Base-by-base conservation (phyloP, 2,888 invertebrate species). In the Ormyrus rosae region DNA sequence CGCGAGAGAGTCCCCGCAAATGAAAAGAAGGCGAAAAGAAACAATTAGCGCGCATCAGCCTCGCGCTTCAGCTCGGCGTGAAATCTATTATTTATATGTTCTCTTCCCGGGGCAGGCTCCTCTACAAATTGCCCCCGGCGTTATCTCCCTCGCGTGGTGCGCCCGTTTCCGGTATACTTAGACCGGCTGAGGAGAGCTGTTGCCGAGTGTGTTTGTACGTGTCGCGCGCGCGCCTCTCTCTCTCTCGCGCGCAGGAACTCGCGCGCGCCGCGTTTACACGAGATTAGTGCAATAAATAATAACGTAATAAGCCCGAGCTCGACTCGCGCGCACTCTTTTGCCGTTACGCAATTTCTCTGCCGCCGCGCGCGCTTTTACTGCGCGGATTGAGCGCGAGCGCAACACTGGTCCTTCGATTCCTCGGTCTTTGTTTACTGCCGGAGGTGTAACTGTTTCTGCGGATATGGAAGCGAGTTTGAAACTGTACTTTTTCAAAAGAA, bases 221-320 rank as follows among this genome's bases (percentile, higher is more conserved):
- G 48, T 56, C 58, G 58, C 55, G 19, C 11, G 51, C 51, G 7
- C 9, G 73, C 75, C 74, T 79, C 34, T 34, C 34, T 34, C 34
- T 67, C 60, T 70, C 67, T 58, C 70, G 8, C 10, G 8, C 10
- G 58, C n/a, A 50, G 56, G 71, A 69, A 81, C 60, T 46, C 19
- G 67, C 50, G 46, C 70, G 65, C 61, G 70, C 34, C 51, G 77
- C 80, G 81, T 81, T 81, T 83, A 79, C 80, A 77, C 65, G 74
- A 83, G 85, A 85, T 85, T 84, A 84, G 72, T 70, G 82, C 81
- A 83, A 85, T 85, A 85, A 85, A 84, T 84, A 85, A 83, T 81
- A 76, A 69, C 81, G 55, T 79, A 76, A 74, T 78, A 71, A 77
- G 60, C 68, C 51, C n/a, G 55, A 2, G 8, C 6, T 13, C 58